Base-by-base conservation (phyloP, 2,888 invertebrate genomes). In the Agrenia bidenticulata region DNA sequence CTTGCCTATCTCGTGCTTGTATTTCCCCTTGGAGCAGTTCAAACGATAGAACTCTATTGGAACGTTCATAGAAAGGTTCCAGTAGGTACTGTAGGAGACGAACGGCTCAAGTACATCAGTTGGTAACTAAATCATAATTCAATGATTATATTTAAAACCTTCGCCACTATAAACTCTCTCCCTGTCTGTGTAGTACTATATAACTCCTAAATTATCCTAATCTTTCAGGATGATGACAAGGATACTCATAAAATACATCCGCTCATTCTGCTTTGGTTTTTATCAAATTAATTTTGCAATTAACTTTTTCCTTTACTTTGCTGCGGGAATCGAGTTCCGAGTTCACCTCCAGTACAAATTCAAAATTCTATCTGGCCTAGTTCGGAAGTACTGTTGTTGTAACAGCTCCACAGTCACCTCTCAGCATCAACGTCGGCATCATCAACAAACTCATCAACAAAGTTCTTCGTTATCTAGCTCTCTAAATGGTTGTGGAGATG, bases 231-330 rank as follows among this genome's bases (percentile, higher is more conserved):
- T 78, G 68, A 73, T 77, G 61, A 77, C 77, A 42, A 80, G 79
- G 73, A 76, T 80, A 73, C 68, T 80, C 23, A 66, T 80, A 9
- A 80, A 80, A 63, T 79, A 79, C 78, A 77, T 80, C 26, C 77
- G 80, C 0, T 79, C 79, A n/a, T 77, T 80, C 26, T 79, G 77
- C 66, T 80, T 80, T 62, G 79, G 78, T 32, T 71, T 80, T 17
- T 80, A 80, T 64, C 80, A 80, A 45, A 78, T 79, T 76, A 80
- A 79, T 69, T 80, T 80, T 66, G 78, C 78, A 13, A 77, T 79
- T 32, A 80, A 80, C 63, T 80, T 80, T 61, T 80, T 80, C 64
- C 76, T 80, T 11, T 80, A 80, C 63, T 80, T 78, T 68, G 76
- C 79, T 1, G 78, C 80, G 5, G 80, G 80, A 24, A 74, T 78